Evolutionary conservation across 35 echinoderm and acorn worm genomes (phyloP), one percentile per base, ranked within the genome.

Genomic region (Stichopus chloronotus): DNA sequence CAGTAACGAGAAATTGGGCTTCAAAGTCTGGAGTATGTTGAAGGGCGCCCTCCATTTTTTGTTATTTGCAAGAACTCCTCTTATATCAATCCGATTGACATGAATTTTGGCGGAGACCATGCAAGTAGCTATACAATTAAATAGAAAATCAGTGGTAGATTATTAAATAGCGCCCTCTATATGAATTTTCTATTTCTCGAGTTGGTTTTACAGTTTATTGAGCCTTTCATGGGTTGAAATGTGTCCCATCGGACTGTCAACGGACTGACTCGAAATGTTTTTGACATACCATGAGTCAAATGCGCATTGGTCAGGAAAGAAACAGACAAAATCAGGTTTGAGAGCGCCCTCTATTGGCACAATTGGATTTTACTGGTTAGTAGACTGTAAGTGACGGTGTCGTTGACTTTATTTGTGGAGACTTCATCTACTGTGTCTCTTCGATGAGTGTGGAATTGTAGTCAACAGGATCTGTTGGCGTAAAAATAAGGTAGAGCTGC

Each of bases 251-350:
- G 30, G 30, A 4, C 65, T 71, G 11, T 71, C n/a, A 78, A 11
- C n/a, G 76, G 76, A 78, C 76, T 78, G 76, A 78, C 76, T 78
- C 76, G 52, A 78, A 78, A 71, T 78, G 76, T 78, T 78, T 25
- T 78, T 11, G 14, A 78, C 21, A 25, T 78, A 78, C 76, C 30
- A 43, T 43, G 30, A 21, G 7, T 78, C 17, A 22, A 78, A 78
- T 24, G 76, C 52, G 1, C 76, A 78, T 78, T 78, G n/a, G 1
- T 43, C 76, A 78, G 20, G 20, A 78, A 78, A 25, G 14, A 78
- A 78, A 21, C 76, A 78, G 10, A 21, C 23, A 20, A 78, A 43
- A 25, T 78, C 76, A 25, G 76, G 23, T 78, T 78, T 21, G 30
- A 43, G 30, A 43, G 30, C 30, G 30, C 30, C 30, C 3, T 3